Conservation (phyloP, 92 coral and sea anemone species). For the Heteractis magnifica region DNA sequence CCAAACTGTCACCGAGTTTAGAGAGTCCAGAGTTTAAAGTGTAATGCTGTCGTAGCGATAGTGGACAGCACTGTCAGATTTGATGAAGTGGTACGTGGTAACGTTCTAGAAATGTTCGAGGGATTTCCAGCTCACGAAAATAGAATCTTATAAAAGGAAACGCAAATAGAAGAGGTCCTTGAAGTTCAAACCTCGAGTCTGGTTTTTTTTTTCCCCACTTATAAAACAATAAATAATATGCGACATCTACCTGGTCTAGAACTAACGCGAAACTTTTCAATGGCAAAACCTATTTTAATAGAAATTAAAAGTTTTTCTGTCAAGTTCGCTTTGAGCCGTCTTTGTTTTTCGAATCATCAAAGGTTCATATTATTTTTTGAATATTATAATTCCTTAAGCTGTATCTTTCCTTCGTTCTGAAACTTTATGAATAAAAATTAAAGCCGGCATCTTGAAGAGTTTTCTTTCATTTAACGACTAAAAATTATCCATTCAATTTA, state of each 20-base stretch:
- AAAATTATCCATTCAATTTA: neutral
- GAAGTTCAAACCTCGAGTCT: neutral
- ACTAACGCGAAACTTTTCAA: neutral
- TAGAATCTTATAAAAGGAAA: neutral
- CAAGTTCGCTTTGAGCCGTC: neutral
- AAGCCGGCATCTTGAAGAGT: neutral
- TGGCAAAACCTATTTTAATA: no score
- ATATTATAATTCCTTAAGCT: no score
- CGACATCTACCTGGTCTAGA: neutral
- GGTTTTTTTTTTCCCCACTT: neutral
- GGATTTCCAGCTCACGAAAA: neutral
- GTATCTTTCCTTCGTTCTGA: no score
- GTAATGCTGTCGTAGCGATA: neutral
- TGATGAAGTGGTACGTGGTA: neutral
- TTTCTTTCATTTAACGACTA: neutral
- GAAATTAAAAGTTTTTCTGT: neutral
- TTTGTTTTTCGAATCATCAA: neutral
- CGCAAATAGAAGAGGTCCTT: neutral
- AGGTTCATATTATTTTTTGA: neutral
- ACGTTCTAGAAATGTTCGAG: neutral
- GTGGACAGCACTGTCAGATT: neutral
- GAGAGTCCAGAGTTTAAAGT: neutral
- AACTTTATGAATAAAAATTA: neutral
- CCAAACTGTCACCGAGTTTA: neutral
- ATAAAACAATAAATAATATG: neutral